Percentiles rank a stretch among this genome's conserved stretches.
These are phyloP conservation scores for Nectonema munidae DNA, from an alignment of 2,888 invertebrate species.

Conservation along the genomic window DNA sequence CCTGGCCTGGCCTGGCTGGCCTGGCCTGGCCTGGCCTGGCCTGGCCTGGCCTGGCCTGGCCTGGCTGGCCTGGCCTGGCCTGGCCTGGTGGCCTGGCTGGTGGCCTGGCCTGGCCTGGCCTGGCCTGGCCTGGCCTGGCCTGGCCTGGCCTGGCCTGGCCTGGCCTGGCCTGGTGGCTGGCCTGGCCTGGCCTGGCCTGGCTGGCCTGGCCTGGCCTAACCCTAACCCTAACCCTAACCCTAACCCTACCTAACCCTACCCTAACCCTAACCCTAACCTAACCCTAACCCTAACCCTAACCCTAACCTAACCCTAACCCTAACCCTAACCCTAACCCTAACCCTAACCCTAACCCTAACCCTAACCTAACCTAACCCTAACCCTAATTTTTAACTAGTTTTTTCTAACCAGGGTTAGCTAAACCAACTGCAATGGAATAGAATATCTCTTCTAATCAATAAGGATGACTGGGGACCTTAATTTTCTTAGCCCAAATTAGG, in stretches of 20 bases:
- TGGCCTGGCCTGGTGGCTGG: conserved; percentile 16
- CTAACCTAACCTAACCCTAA: conserved; percentile 9
- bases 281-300: too few species aligned
- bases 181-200: conserved; percentile 13
- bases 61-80: conserved; percentile 15
- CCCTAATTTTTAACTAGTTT: too few species aligned
- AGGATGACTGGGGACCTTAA: too few species aligned
- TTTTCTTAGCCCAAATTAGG: too few species aligned
- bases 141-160: conserved; percentile 14
- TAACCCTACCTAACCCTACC: too few species aligned
- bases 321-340: conserved; percentile 14
- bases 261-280: conserved; percentile 18
- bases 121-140: conserved; percentile 13
- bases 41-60: too few species aligned
- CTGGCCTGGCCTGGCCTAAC: conserved; percentile 13
- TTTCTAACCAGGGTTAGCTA: too few species aligned
- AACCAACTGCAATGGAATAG: too few species aligned
- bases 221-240: conserved; percentile 9
- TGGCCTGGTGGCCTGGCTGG: conserved; percentile 10
- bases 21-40: conserved; percentile 8
- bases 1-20: conserved; percentile 11
- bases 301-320: conserved; percentile 16
- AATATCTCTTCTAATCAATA: too few species aligned
- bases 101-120: conserved; percentile 6
- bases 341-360: conserved; percentile 14